Evolutionary conservation across 2,888 invertebrate species (phyloP).

Genomic region (Clivina fossor): DNA sequence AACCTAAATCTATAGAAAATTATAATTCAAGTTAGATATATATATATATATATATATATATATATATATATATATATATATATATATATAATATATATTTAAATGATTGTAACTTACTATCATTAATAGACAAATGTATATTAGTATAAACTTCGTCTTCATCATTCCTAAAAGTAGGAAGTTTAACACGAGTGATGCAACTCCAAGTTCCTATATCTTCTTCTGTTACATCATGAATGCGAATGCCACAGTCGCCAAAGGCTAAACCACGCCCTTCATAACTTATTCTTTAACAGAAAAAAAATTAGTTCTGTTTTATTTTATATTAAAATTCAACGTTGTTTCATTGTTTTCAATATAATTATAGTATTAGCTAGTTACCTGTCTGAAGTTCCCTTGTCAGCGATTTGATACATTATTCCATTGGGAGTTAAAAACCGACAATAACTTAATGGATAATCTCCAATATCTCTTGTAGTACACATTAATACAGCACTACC

Average conservation of each 20-base stretch:
- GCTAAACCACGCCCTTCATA: constrained; percentile 39
- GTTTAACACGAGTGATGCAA: constrained; percentile 32
- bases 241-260: constrained; percentile 40
- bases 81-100: neutral
- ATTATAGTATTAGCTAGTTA: neutral
- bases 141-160: constrained; percentile 23
- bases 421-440: constrained; percentile 20
- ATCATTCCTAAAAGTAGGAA: neutral
- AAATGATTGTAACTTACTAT: constrained; percentile 12
- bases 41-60: neutral
- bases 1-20: constrained; percentile 7
- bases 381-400: constrained; percentile 1
- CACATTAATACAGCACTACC: constrained; percentile 7
- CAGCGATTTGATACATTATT: constrained; percentile 10
- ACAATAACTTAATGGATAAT: constrained; percentile 21
- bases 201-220: constrained; percentile 39
- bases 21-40: neutral
- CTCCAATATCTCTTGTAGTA: constrained; percentile 13
- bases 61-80: neutral
- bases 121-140: constrained; percentile 14
- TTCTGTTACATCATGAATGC: constrained; percentile 29
- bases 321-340: neutral
- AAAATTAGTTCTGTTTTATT: neutral
- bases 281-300: constrained; percentile 28
- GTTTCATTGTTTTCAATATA: neutral